Base-by-base conservation (phyloP, 2,888 invertebrate genomes). In the Euplagia quadripunctaria region DNA sequence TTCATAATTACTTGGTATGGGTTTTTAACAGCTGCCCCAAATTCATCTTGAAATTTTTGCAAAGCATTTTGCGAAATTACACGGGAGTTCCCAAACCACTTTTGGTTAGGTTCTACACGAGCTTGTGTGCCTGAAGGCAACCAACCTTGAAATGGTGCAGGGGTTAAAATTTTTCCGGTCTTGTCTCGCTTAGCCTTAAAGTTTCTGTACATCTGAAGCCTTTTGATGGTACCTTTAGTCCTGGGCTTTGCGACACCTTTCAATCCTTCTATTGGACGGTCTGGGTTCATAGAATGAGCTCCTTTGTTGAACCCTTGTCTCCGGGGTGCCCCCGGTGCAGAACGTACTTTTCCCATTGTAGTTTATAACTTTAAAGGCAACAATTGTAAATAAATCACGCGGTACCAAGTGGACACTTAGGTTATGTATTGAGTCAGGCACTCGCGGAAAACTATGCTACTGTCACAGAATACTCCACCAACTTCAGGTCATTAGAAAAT, bases 71-170 rank as follows among this genome's bases (percentile, higher is more conserved):
- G 99, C 0, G 99, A 98, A 82, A 99, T 99, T 0, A 99, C 99
- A 79, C 99, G 97, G 0, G 99, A 99, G 91, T 99, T 99, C 20
- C 99, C 99, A 93, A 99, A 99, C 99, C 99, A 99, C 91, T 98
- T 99, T 86, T 99, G 98, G 84, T 98, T 99, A 4, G 99, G 99
- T 93, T 99, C 99, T 0, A 99, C 98, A 75, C 99, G 96, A 51
- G 99, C 99, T 89, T 98, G 97, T 1, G 98, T 97, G 43, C 99
- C 99, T 52, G 99, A 97, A 17, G 98, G 96, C 42, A 99, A 94
- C 94, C 97, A 97, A 66, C 98, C 98, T 97, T 99, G 99, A 92
- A 99, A 99, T 0, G 99, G 99, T 0, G 99, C 99, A 49, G 99
- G 98, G 58, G 97, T 97, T 66, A 99, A 94, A 72, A 99, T 99